Conservation (phyloP, 2,797 vertebrate species). For the Onychomys leucogaster region DNA sequence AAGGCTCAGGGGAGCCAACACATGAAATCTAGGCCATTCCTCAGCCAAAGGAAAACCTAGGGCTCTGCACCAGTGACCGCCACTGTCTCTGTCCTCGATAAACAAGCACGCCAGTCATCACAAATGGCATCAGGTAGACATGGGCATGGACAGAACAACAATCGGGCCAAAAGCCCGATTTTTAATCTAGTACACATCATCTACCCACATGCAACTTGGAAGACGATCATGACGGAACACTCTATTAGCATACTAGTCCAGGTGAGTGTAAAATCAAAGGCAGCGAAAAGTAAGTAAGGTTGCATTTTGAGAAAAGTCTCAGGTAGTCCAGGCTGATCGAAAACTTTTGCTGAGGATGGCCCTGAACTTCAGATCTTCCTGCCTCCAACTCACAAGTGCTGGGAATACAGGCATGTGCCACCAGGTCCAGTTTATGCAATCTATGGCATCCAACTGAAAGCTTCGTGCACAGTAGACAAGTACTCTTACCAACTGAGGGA, state of each 20-base stretch:
- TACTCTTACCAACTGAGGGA: neutral
- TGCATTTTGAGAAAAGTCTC: neutral
- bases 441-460: neutral
- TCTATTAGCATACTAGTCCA: neutral
- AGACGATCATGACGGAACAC: neutral
- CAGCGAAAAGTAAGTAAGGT: neutral
- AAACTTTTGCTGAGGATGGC: neutral
- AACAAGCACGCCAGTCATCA: conserved; percentile 58
- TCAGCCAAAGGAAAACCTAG: conserved; percentile 42
- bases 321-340: neutral
- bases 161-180: conserved; percentile 3
- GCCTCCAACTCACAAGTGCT: neutral
- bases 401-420: neutral
- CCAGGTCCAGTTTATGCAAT: neutral
- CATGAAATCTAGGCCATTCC: conserved; percentile 3
- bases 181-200: conserved; percentile 13
- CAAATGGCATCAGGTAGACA: conserved; percentile 46
- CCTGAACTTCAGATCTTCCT: neutral
- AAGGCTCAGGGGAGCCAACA: conserved; percentile 20
- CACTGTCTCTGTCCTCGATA: neutral
- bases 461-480: neutral
- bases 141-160: neutral
- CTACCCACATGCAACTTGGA: conserved; percentile 58
- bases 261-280: neutral
- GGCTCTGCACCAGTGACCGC: neutral